Evolutionary conservation across 2,888 invertebrate species (phyloP), one percentile per base, ranked within the genome.

Genomic region (Clepsis dumicolana): DNA sequence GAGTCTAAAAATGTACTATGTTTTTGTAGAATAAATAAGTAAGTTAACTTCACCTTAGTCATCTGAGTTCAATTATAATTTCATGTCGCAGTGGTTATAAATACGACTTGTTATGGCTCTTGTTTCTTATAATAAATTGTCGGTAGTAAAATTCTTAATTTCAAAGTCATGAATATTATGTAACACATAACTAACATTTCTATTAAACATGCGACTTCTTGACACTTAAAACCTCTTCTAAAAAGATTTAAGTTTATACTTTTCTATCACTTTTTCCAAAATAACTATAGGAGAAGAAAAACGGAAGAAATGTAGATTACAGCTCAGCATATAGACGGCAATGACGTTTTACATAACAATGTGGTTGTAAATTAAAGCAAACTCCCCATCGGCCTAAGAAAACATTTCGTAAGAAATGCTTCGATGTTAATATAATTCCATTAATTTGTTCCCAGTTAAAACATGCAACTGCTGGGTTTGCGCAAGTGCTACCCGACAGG

Each of bases 401-500:
- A 10, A 35, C 41, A n/a, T 41, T 41, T 29, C 29, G 29, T 29
- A 8, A 41, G n/a, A 41, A 35, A 41, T 16, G 1, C 16, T 16
- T 0, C 3, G 29, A 29, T 5, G 29, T 8, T 29, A 29, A 29
- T n/a, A n/a, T n/a, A n/a, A n/a, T 29, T 32, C 12, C 18, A 29
- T 53, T 29, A 27, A 53, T 54, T 18, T 21, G 50, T 56, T 57
- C 27, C 27, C 48, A 44, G 56, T 48, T 56, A 25, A 50, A 48
- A 25, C 24, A 21, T 66, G 41, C n/a, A 60, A 16, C 56, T 63
- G 67, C 67, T 60, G 59, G 48, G 71, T 79, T 91, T 91, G 87
- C 90, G 91, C 85, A 91, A 91, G 84, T 77, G 79, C 76, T 75
- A 77, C 80, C 78, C 81, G 87, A 88, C 88, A 90, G 89, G 86